phyloP scores from a whole-genome alignment of 2,888 invertebrate species.

The Lymantria dispar region DNA sequence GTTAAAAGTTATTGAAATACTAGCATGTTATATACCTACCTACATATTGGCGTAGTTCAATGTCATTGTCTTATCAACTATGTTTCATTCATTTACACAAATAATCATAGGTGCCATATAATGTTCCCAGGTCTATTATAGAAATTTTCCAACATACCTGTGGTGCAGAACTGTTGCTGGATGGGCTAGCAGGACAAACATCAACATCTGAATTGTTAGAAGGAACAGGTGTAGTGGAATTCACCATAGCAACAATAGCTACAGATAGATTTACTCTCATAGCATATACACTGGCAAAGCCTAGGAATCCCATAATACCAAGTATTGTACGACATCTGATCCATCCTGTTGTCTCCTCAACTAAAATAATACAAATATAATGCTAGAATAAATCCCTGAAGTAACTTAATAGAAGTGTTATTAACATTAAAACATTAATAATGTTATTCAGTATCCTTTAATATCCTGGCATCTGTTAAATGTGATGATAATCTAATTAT shows the following conservation, averaged over 20 bases:
- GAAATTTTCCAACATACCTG: slow-evolving; percentile 48
- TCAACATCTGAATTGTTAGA: slow-evolving; percentile 82
- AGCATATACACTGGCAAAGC: slow-evolving; percentile 94
- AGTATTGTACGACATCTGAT: slow-evolving; percentile 89
- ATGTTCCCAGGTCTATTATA: not conserved
- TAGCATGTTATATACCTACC: no score
- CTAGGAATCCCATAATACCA: slow-evolving; percentile 92
- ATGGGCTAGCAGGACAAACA: slow-evolving; percentile 79
- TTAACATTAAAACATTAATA: no score
- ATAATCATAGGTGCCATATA: no score
- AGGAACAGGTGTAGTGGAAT: slow-evolving; percentile 84
- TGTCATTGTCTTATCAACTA: no score
- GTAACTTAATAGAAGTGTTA: no score
- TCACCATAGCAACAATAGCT: slow-evolving; percentile 97
- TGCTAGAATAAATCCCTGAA: not conserved
- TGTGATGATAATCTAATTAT: no score
- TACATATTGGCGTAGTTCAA: no score
- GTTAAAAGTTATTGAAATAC: no score
- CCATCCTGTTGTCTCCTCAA: slow-evolving; percentile 85
- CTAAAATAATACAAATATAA: slow-evolving; percentile 36
- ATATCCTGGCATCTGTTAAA: no score
- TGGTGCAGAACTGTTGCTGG: slow-evolving; percentile 66
- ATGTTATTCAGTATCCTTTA: no score
- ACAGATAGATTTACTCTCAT: slow-evolving; percentile 96
- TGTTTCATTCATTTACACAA: no score